Conservation (phyloP, 2,888 invertebrate species). For the Agonopterix alstromeriana region DNA sequence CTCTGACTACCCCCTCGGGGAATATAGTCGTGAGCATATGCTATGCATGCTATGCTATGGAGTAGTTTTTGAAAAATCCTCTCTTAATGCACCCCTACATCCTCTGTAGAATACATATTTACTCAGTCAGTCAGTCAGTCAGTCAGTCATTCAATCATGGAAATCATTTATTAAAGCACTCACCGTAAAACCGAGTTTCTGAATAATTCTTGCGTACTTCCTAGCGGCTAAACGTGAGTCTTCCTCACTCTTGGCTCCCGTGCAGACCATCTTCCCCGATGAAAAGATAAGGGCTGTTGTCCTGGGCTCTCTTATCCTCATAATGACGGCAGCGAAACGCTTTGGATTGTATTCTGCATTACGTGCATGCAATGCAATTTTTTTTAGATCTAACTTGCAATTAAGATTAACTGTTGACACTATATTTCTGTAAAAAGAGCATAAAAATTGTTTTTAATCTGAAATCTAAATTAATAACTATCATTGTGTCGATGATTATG, state of each 20-base stretch:
- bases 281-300: conserved; percentile 87
- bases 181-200: conserved; percentile 88
- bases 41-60: too few species aligned
- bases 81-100: too few species aligned
- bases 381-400: conserved; percentile 96
- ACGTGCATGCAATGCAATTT: conserved; percentile 97
- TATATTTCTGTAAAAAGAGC: conserved; percentile 85
- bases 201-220: conserved; percentile 90
- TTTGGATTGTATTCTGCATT: conserved; percentile 99
- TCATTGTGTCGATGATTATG: too few species aligned
- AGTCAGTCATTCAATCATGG: too few species aligned
- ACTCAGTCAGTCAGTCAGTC: too few species aligned
- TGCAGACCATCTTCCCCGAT: conserved; percentile 91
- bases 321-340: conserved; percentile 99
- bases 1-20: too few species aligned
- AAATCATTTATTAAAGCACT: conserved; percentile 34
- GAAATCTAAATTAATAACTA: too few species aligned
- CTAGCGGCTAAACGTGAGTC: conserved; percentile 86
- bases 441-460: not conserved
- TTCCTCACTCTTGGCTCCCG: conserved; percentile 89
- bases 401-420: conserved; percentile 98
- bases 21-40: too few species aligned
- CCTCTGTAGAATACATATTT: too few species aligned
- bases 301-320: conserved; percentile 93
- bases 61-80: too few species aligned